phyloP scores from a whole-genome alignment of 2,797 vertebrate species.

The Orientallactaga sibirica region DNA sequence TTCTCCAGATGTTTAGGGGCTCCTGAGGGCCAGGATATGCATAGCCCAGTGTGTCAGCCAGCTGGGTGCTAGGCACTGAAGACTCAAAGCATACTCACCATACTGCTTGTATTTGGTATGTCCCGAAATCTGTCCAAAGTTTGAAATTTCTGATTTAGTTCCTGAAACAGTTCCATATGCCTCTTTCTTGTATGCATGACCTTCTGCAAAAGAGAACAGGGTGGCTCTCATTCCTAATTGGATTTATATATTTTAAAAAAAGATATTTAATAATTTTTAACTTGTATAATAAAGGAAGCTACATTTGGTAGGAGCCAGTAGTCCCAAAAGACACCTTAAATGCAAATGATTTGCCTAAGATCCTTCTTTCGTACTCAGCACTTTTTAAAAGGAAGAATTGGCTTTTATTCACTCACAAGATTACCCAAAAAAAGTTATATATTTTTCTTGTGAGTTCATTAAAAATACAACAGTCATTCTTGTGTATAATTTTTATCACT shows the following conservation, averaged over 20 bases:
- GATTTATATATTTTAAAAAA: conserved; percentile 67
- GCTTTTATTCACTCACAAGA: conserved; percentile 56
- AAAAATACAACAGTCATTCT: conserved; percentile 66
- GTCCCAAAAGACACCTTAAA: conserved; percentile 67
- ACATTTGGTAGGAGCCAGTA: conserved; percentile 76
- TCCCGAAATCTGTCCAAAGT: conserved; percentile 99
- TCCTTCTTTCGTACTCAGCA: conserved; percentile 67
- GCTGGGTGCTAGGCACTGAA: accelerated
- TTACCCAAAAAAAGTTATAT: conserved; percentile 26
- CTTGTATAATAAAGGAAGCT: conserved; percentile 77
- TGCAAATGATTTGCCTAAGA: conserved; percentile 70
- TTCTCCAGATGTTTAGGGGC: background rate
- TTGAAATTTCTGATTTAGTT: conserved; percentile 99
- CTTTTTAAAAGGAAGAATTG: conserved; percentile 60
- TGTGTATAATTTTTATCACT: conserved; percentile 71
- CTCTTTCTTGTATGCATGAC: conserved; percentile 99
- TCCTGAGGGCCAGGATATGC: background rate
- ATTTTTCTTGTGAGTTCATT: conserved; percentile 69
- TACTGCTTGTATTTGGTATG: conserved; percentile 99
- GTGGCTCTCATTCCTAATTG: conserved; percentile 82
- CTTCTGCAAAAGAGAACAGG: conserved; percentile 95
- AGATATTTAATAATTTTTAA: conserved; percentile 76
- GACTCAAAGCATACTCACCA: conserved; percentile 92
- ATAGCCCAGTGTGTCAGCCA: background rate
- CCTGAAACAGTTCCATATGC: conserved; percentile 99